Evolutionary conservation across 2,113 vertebrate species (phyloP), one percentile per base, ranked within the genome.

Genomic region (Sarotherodon lohbergeri): DNA sequence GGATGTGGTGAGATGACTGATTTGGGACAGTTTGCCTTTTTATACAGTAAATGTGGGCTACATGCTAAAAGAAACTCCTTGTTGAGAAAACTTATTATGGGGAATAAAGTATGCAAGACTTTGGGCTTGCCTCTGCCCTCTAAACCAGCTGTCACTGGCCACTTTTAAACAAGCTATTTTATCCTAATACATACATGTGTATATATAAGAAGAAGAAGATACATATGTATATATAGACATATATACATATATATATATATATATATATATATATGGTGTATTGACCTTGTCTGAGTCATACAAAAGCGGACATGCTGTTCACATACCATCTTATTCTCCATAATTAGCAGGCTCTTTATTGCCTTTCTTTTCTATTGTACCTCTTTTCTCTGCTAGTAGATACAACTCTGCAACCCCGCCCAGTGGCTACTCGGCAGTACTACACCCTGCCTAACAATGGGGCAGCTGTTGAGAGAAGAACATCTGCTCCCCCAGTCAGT

Each of bases 371-470:
- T 57, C 22, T 55, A 29, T 39, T 48, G 32, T 66, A 17, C 63
- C 34, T 19, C 79, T 68, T 81, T 89, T 91, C 66, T 81, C 5
- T 88, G 59, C 84, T 82, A 10, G 17, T 95, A 99, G 99, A 99
- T 88, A 95, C 97, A 4, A 97, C 96, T 94, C 97, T 98, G 59
- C 98, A 97, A 55, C 89, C 96, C 57, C 98, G 98, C 92, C 95
- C 97, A 0, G 97, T 97, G 94, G 96, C 97, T 94, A 97, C 93
- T 91, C 96, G 98, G 52, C 98, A 97, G 56, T 98, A 98, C 92
- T 98, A 98, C 91, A 97, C 96, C 9, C 85, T 97, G 5, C 97
- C 97, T 13, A 96, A 96, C 92, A 96, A 95, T 87, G 97, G 96
- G 56, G 95, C 97, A 5, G 97, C 97, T 76, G 96, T 96, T n/a